Evolutionary conservation across 2,113 vertebrate genomes (phyloP).

Genomic region (Telmatochromis brichardi): DNA sequence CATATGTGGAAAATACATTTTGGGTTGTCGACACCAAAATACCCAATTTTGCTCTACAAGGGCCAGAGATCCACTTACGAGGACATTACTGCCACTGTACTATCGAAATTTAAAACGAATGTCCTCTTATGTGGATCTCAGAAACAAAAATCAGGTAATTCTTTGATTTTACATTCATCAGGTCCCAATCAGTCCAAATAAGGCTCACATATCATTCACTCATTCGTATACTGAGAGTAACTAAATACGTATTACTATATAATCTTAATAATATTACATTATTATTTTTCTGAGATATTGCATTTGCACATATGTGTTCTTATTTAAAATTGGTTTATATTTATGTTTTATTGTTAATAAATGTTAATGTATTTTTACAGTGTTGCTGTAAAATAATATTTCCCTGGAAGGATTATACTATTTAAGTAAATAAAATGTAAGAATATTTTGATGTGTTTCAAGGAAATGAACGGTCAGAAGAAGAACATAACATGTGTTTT

Average conservation of each 20-base stretch:
- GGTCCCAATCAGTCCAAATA: neutral
- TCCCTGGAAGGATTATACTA: rapidly evolving
- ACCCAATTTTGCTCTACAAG: neutral
- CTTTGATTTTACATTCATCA: rapidly evolving
- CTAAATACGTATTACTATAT: neutral
- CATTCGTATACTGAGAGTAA: rapidly evolving
- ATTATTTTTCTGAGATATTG: neutral
- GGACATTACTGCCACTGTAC: rapidly evolving
- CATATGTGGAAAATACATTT: neutral
- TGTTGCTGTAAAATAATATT: neutral
- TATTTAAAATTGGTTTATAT: neutral
- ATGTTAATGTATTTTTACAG: neutral
- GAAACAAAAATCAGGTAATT: neutral
- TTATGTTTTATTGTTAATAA: neutral
- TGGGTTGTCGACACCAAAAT: neutral
- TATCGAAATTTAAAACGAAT: neutral
- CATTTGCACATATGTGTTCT: neutral
- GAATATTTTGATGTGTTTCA: neutral
- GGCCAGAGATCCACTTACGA: neutral
- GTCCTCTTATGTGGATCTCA: neutral
- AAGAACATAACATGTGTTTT: neutral
- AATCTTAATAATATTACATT: neutral
- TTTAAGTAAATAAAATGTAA: neutral
- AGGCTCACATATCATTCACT: neutral
- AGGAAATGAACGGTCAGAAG: neutral